Evolutionary conservation across 2,797 vertebrate species (phyloP), one percentile per base, ranked within the genome.

Genomic region (Geotria australis): DNA sequence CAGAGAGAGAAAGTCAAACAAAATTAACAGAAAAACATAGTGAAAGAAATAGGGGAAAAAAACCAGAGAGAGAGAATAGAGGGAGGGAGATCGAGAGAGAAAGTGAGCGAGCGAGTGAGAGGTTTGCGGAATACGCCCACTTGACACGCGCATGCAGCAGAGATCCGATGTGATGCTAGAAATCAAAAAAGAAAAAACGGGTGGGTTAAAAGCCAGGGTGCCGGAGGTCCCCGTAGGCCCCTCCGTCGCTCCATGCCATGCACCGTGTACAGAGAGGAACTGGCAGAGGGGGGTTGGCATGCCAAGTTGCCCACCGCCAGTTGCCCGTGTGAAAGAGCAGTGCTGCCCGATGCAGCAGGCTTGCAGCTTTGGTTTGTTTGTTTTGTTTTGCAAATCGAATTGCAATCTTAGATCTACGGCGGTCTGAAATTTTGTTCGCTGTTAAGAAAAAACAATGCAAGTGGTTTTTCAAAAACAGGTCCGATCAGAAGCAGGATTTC

Each of bases 201-300:
- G 24, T 24, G 9, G 51, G n/a, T 55, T n/a, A 55, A 55, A 55
- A n/a, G 51, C 51, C 51, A 38, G 24, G 24, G 24, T 55, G 51
- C 24, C 51, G n/a, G 51, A n/a, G 51, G 51, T n/a, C 51, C 51
- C 51, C n/a, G 24, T n/a, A 55, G 51, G 51, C 24, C 8, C 9
- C 51, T 24, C 51, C n/a, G 51, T 24, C 55, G 51, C 51, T 55
- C 73, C 82, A 85, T 85, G 86, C 83, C 82, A 89, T 89, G 84
- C 81, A 77, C 75, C 74, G 69, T 76, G 72, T 73, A 70, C 69
- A 73, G 70, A 77, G 77, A 80, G 83, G 74, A 80, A 79, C 66
- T 63, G 77, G 77, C 73, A 75, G 77, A 79, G 76, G 24, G 24
- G 24, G 24, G 24, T 38, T 38, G 24, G 24, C 24, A 38, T 38